Base-by-base conservation (phyloP, 2,888 invertebrate species). In the Temnothorax rugatulus region DNA sequence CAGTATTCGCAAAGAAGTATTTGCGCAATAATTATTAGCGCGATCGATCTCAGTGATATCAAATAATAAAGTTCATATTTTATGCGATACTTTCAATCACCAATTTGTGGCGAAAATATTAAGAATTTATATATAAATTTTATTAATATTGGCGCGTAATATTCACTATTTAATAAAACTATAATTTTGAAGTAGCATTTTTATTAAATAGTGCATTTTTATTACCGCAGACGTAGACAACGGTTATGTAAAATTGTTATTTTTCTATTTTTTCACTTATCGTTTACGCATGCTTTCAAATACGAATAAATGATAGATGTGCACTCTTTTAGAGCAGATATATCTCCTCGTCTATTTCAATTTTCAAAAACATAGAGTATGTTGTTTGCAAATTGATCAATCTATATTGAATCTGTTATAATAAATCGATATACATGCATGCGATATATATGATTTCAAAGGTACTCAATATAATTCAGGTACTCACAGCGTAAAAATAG, bases 21-120 rank as follows among this genome's bases (percentile, higher is more conserved):
- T 81, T 77, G n/a, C 73, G 25, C n/a, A 57, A 69, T 77, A 77
- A 77, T 68, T n/a, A 68, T 79, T 41, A 59, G 8, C 59, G 25
- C 38, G 21, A 44, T 69, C 34, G 11, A 47, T 34, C 13, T 34
- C 52, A n/a, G 1, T 34, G 8, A 71, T 71, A 50, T 50, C 13
- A 15, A 59, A 47, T 34, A 18, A 21, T 21, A 34, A 47, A 41
- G 18, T 9, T 29, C 15, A 47, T 61, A 21, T 64, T 66, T 13
- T 50, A 8, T 29, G 29, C 44, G 11, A 44, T 38, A n/a, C 1
- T 25, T 34, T 18, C 25, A 54, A 8, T 18, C 0, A 2, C 54
- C 11, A 25, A 41, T 47, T 41, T 63, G 13, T 29, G 4, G 1
- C 11, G 0, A 47, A 50, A 44, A 61, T 9, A 25, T 0, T 15